Conservation (phyloP, 2,888 invertebrate species). For the Drosophila borborema region DNA sequence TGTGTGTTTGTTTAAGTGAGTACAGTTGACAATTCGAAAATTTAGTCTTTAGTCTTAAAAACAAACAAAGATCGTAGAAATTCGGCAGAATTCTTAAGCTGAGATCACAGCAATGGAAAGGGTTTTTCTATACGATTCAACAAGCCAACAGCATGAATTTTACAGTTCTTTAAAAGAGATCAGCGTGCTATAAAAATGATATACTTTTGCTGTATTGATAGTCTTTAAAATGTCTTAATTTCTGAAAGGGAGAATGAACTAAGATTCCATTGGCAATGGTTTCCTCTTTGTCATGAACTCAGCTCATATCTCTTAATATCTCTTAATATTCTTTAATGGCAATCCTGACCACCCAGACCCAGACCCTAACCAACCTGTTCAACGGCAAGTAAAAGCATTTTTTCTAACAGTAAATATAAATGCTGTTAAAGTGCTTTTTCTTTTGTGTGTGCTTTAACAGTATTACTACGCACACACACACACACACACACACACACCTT, state of each 20-base stretch:
- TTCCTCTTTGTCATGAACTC: background rate
- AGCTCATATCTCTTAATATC: background rate
- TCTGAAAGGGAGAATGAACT: background rate
- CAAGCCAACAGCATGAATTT: background rate
- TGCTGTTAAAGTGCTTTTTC: constrained; percentile 51
- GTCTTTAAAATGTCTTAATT: background rate
- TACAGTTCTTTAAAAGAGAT: background rate
- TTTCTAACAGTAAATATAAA: constrained; percentile 19
- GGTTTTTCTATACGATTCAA: background rate
- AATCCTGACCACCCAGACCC: constrained; percentile 10
- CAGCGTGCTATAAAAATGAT: background rate
- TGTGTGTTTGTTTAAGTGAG: background rate
- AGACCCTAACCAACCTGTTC: background rate
- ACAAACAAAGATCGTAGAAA: background rate
- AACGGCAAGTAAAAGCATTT: constrained; percentile 28
- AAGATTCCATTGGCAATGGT: background rate
- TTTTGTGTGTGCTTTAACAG: background rate
- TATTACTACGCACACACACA: constrained; percentile 17
- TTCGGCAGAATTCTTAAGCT: background rate
- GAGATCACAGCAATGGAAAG: background rate
- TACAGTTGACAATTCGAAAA: background rate
- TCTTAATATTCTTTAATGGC: background rate
- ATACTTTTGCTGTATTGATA: background rate
- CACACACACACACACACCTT: constrained; percentile 10
- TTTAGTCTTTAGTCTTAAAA: background rate